Percentiles rank a stretch among this genome's conserved stretches.
Evolutionary conservation across 64 coral and sea anemone genomes (phyloP).

Genomic region (Hydrozoanthus tunicans): DNA sequence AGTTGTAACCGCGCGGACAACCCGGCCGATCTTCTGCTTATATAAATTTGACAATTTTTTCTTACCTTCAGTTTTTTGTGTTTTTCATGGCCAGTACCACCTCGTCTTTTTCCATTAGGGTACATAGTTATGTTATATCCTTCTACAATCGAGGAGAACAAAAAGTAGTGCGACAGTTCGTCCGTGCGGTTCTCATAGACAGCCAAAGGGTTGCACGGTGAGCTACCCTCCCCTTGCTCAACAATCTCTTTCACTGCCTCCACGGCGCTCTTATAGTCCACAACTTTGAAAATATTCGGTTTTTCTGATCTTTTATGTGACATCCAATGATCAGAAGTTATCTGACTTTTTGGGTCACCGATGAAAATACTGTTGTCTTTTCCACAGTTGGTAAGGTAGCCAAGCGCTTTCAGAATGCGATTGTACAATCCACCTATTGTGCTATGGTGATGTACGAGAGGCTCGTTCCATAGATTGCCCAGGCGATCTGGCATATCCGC

Average conservation of each 20-base stretch:
- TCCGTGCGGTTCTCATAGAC: slow-evolving; percentile 23
- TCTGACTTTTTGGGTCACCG: slow-evolving; percentile 58
- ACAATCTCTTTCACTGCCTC: slow-evolving; percentile 65
- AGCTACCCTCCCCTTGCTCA: slow-evolving; percentile 79
- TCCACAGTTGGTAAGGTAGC: slow-evolving; percentile 78
- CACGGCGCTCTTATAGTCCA: slow-evolving; percentile 61
- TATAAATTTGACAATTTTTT: neutral
- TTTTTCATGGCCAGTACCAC: neutral
- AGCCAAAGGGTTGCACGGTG: slow-evolving; percentile 72
- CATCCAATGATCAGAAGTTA: slow-evolving; percentile 60
- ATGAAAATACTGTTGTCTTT: slow-evolving; percentile 73
- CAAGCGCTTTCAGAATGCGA: slow-evolving; percentile 69
- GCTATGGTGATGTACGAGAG: slow-evolving; percentile 63
- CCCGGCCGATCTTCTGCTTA: too few species aligned
- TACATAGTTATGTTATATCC: slow-evolving; percentile 53
- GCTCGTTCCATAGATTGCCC: slow-evolving; percentile 45
- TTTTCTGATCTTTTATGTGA: slow-evolving; percentile 26
- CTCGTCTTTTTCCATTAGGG: slow-evolving; percentile 33
- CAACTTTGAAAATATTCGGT: slow-evolving; percentile 50
- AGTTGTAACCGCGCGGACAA: too few species aligned
- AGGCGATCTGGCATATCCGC: slow-evolving; percentile 43
- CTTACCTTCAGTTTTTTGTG: neutral
- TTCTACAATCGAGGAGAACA: slow-evolving; percentile 74
- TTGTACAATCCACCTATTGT: slow-evolving; percentile 76
- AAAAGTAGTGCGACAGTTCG: slow-evolving; percentile 77